Evolutionary conservation across 1,140 invertebrate species (phyloP).

Genomic region (Drosophila eugracilis): DNA sequence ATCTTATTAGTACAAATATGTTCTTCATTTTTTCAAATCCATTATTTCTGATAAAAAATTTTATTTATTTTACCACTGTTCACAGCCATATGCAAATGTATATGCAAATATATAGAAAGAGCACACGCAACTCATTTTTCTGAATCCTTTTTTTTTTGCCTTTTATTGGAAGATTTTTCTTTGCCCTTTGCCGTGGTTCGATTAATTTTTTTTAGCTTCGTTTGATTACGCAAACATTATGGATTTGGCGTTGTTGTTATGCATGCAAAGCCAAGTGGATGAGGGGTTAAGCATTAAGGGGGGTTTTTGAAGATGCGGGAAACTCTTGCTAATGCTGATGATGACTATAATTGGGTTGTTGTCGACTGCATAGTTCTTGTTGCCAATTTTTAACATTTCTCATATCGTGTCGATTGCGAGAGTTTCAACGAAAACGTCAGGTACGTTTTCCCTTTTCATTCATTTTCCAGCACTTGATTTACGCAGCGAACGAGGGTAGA

Average conservation of each 20-base stretch:
- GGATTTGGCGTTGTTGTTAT: slow-evolving; percentile 54
- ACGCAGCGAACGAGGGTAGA: slow-evolving; percentile 14
- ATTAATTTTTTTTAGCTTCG: slow-evolving; percentile 52
- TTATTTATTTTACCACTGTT: slow-evolving; percentile 13
- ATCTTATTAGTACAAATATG: too few species aligned
- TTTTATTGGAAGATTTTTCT: slow-evolving; percentile 30
- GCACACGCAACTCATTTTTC: slow-evolving; percentile 37
- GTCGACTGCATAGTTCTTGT: slow-evolving; percentile 7
- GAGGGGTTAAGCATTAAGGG: slow-evolving; percentile 5
- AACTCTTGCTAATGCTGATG: slow-evolving; percentile 30
- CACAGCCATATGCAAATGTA: slow-evolving; percentile 51
- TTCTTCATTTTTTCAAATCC: neutral
- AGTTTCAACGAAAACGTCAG: slow-evolving; percentile 8
- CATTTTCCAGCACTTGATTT: slow-evolving; percentile 35
- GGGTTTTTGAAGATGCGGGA: neutral
- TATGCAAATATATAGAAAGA: slow-evolving; percentile 50
- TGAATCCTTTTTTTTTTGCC: slow-evolving; percentile 23
- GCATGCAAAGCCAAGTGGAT: slow-evolving; percentile 40
- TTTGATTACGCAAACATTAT: slow-evolving; percentile 54
- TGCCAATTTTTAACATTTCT: slow-evolving; percentile 16
- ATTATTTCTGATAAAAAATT: neutral
- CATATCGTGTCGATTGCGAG: slow-evolving; percentile 16
- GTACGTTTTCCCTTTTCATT: slow-evolving; percentile 15
- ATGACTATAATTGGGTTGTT: slow-evolving; percentile 39
- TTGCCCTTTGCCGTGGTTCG: slow-evolving; percentile 24